Evolutionary conservation across 2,113 vertebrate genomes (phyloP), one percentile per base, ranked within the genome.

Genomic region (Macrotus californicus): DNA sequence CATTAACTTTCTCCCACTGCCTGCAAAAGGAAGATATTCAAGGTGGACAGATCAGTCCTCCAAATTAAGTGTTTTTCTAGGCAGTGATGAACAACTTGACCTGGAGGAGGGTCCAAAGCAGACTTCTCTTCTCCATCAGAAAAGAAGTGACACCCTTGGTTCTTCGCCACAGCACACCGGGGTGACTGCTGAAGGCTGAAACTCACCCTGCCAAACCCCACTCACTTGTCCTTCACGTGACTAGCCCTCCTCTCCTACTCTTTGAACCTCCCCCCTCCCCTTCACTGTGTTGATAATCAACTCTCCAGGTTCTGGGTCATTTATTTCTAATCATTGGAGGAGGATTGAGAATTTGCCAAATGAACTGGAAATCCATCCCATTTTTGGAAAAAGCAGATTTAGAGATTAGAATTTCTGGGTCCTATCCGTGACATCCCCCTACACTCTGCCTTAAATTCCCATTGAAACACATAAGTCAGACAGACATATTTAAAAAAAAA

Each of bases 261-360:
- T 87, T 76, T 52, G 81, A 83, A 93, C 29, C 64, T 48, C 72
- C 88, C 59, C 64, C 52, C 72, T 90, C 59, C 76, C 92, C 16
- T 80, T 48, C 7, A 3, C 84, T 67, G 0, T 87, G 95, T 91
- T 96, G 96, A 96, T 96, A 41, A 97, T 96, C 96, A 96, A 87
- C 96, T 90, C 93, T 75, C 19, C 67, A 72, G 41, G 95, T 96
- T 97, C 93, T 94, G 96, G 96, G 46, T 84, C 97, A 96, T 96
- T 97, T 93, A 91, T 87, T 91, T 43, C n/a, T 69, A 92, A 89
- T 50, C 69, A 64, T 4, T 66, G 73, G 21, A 39, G 76, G 64
- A 61, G 54, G 43, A 46, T 54, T 31, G 39, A 89, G 69, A 80
- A 14, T 24, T 83, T 93, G 75, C 61, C 61, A 61, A 92, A 41